These are phyloP conservation scores for Erebia palarica DNA, from an alignment of 2,888 invertebrate genomes.

Conservation along the genomic window DNA sequence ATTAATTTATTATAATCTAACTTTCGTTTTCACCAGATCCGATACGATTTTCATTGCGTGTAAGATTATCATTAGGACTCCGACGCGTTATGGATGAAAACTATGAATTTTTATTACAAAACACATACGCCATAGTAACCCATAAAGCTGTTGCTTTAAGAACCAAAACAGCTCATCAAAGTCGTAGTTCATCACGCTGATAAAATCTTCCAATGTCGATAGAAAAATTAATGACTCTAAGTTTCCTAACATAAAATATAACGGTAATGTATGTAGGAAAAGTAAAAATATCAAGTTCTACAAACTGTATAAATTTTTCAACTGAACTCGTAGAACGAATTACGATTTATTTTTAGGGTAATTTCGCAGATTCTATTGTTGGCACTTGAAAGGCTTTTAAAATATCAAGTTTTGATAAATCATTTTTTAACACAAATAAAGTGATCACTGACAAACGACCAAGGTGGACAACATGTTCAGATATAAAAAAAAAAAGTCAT, in stretches of 20 bases:
- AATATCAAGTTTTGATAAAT: too few species aligned
- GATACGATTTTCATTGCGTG: slow-evolving; percentile 41
- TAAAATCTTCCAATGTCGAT: slow-evolving; percentile 38
- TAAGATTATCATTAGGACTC: slow-evolving; percentile 40
- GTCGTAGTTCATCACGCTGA: slow-evolving; percentile 20
- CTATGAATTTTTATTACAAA: slow-evolving; percentile 38
- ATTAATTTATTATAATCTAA: slow-evolving; percentile 29
- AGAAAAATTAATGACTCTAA: slow-evolving; percentile 29
- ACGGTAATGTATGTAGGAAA: slow-evolving; percentile 19
- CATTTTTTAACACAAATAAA: too few species aligned
- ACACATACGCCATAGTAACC: slow-evolving; percentile 10
- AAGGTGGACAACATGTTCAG: too few species aligned
- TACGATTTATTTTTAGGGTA: not conserved
- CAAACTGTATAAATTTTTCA: not conserved
- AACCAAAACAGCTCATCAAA: slow-evolving; percentile 14
- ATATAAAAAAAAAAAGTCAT: too few species aligned
- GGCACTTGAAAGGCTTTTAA: too few species aligned
- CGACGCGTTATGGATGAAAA: slow-evolving; percentile 34
- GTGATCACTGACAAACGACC: too few species aligned
- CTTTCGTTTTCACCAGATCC: slow-evolving; percentile 42
- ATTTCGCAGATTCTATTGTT: not conserved
- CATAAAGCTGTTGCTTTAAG: slow-evolving; percentile 2
- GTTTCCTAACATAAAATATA: slow-evolving; percentile 25
- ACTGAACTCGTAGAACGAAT: not conserved
- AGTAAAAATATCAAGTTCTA: slow-evolving; percentile 2